Conservation (phyloP, 2,113 vertebrate genomes). For the Epinephelus moara region DNA sequence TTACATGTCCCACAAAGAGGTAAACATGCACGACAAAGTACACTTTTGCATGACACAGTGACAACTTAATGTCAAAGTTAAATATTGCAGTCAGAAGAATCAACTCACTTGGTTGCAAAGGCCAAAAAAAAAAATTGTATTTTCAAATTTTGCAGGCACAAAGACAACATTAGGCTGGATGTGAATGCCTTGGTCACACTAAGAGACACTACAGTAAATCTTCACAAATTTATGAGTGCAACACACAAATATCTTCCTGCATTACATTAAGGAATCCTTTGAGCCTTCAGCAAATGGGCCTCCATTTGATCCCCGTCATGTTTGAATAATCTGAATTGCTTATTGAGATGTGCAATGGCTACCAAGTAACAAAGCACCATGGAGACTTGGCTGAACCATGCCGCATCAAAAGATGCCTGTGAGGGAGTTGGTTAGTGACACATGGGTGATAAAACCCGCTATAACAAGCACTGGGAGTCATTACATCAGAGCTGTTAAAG, state of each 20-base stretch:
- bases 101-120: background rate
- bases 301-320: background rate
- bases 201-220: background rate
- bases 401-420: slow-evolving; percentile 33
- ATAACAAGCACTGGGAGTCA: slow-evolving; percentile 34
- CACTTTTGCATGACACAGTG: background rate
- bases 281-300: background rate
- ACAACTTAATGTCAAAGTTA: background rate
- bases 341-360: slow-evolving; percentile 21
- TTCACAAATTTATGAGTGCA: background rate
- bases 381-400: slow-evolving; percentile 21
- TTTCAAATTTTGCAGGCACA: background rate
- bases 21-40: background rate
- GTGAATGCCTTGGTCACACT: background rate
- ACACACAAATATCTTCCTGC: background rate
- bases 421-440: slow-evolving; percentile 47
- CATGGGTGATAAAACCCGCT: slow-evolving; percentile 42
- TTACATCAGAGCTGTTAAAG: slow-evolving; percentile 34
- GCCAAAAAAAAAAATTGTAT: background rate
- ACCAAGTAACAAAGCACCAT: slow-evolving; percentile 15
- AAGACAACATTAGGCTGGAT: background rate
- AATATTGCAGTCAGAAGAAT: too few relatives aligned
- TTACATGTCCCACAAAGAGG: background rate
- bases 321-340: slow-evolving; percentile 21
- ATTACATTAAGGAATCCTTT: background rate